phyloP scores from a whole-genome alignment of 92 coral and sea anemone species.

The Porites divaricata region DNA sequence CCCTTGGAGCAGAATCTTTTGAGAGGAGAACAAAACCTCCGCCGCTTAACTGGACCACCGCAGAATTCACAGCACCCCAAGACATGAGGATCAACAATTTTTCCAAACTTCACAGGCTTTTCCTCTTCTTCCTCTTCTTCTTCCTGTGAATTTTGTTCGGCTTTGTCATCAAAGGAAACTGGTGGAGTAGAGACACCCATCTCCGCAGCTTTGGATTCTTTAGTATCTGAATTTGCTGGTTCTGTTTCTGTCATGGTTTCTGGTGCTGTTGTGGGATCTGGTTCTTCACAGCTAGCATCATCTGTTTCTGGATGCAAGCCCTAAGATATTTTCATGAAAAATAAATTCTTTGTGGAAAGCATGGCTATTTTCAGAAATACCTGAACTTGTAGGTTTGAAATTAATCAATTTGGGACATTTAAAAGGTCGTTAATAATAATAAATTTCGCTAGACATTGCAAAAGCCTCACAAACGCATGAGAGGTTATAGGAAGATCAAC shows the following conservation, averaged over 20 bases:
- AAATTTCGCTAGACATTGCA: too few relatives aligned
- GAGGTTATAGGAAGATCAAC: too few relatives aligned
- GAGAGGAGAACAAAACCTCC: slow-evolving; percentile 72
- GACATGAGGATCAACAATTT: slow-evolving; percentile 57
- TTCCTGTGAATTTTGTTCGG: slow-evolving; percentile 30
- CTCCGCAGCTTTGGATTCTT: not conserved
- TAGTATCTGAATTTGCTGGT: not conserved
- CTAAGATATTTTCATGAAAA: not conserved
- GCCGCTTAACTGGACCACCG: slow-evolving; percentile 89
- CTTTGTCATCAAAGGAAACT: slow-evolving; percentile 25
- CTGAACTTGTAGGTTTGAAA: too few relatives aligned
- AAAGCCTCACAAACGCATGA: too few relatives aligned
- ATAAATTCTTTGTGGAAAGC: too few relatives aligned
- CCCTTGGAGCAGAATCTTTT: slow-evolving; percentile 88
- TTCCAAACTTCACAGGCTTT: slow-evolving; percentile 38
- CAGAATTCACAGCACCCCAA: slow-evolving; percentile 87
- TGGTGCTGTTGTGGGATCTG: not conserved
- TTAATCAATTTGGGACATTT: too few relatives aligned
- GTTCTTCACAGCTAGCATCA: slow-evolving; percentile 5
- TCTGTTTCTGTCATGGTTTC: not conserved
- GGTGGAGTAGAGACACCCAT: not conserved
- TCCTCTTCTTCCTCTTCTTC: slow-evolving; percentile 67
- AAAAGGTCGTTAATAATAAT: too few relatives aligned
- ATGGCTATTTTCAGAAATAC: too few relatives aligned
- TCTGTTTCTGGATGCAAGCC: slow-evolving; percentile 7